Base-by-base conservation (phyloP, 2,888 invertebrate species). In the Apodemia hepburni region DNA sequence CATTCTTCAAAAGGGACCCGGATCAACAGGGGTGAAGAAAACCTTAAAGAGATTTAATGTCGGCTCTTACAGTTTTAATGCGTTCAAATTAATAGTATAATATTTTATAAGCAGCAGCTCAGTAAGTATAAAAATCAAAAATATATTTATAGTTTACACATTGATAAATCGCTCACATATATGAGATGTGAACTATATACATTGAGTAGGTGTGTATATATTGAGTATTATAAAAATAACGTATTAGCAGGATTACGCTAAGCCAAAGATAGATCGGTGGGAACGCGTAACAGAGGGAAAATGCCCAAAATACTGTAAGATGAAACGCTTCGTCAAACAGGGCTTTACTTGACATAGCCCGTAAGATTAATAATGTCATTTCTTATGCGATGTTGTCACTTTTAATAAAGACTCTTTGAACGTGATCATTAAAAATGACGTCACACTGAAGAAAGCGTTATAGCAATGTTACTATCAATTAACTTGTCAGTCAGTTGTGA, bases 241-340 rank as follows among this genome's bases (percentile, higher is more conserved):
- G 76, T 80, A 79, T 80, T 78, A 77, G 75, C 69, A 69, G 80
- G 81, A 80, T 82, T 82, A 76, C 70, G 73, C 71, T 80, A 78
- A 82, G 76, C 81, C 75, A 73, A 74, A 77, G 80, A 80, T 72
- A 74, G 78, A 81, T 81, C 74, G 80, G 69, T 65, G 61, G 68
- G 66, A 70, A 67, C 71, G 42, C 70, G 70, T 70, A 42, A 42
- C 42, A 15, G 42, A 66, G 69, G 61, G 68, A 70, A 64, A 64
- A 63, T 63, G 62, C 68, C 61, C 57, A 54, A 59, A 62, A 62
- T 27, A 18, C 54, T 12, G 54, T 12, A 18, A 51, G 51, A 51
- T 51, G 51, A 68, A 71, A 66, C 67, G 68, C 66, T 70, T 61
- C 69, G 66, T 70, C 70, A 68, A 70, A 60, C 57, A 62, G 62